Percentiles rank a stretch among this genome's conserved stretches.
Conservation (phyloP, 2,888 invertebrate species). For the Archips xylosteana region DNA sequence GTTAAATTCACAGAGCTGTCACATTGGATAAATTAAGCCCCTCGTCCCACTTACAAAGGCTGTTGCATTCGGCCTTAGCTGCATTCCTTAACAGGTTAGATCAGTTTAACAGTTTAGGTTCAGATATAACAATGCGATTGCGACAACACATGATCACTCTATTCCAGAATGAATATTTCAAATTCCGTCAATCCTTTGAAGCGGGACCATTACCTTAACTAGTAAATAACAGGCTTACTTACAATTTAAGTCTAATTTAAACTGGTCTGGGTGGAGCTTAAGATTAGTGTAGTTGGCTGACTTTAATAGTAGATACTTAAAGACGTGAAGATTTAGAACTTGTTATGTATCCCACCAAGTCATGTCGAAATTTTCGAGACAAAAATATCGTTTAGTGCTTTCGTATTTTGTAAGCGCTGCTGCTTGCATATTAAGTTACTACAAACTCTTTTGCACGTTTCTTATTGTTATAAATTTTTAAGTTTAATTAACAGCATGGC, state of each 20-base stretch:
- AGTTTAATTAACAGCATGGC: background rate
- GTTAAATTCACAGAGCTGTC: constrained; percentile 66
- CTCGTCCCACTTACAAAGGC: constrained; percentile 64
- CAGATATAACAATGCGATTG: constrained; percentile 63
- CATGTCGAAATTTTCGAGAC: background rate
- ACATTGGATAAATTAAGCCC: constrained; percentile 69
- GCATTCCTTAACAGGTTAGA: constrained; percentile 71
- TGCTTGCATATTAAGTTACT: background rate
- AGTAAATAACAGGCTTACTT: constrained; percentile 34
- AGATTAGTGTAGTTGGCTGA: background rate
- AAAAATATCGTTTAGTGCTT: background rate
- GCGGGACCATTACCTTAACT: constrained; percentile 26
- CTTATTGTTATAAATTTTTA: background rate
- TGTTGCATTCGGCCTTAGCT: constrained; percentile 63
- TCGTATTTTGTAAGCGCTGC: background rate
- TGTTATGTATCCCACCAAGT: background rate
- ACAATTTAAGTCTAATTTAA: constrained; percentile 29
- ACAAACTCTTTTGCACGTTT: background rate
- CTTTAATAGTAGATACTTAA: background rate
- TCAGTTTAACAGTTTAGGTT: constrained; percentile 51
- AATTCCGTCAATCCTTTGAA: constrained; percentile 35
- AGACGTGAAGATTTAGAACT: background rate
- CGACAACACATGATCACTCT: constrained; percentile 57
- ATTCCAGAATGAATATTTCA: constrained; percentile 40
- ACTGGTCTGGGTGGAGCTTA: constrained; percentile 23